Conservation (phyloP, 1,140 invertebrate genomes). For the Camponotus floridanus region DNA sequence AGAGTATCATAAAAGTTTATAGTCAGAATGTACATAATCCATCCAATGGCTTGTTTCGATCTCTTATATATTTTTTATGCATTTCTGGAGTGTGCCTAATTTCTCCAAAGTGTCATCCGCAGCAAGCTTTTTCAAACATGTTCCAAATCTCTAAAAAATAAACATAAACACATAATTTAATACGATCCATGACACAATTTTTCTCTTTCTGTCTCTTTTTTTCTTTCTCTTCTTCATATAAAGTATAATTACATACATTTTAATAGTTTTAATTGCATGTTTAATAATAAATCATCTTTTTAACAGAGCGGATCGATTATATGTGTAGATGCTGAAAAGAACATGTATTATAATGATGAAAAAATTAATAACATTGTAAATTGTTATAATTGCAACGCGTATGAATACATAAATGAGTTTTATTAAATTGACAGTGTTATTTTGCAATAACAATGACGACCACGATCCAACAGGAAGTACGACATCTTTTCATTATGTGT, state of each 20-base stretch:
- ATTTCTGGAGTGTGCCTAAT: not conserved
- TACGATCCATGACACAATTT: too few species aligned
- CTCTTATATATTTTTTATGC: not conserved
- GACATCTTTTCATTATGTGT: too few species aligned
- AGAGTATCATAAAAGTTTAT: not conserved
- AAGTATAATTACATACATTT: not conserved
- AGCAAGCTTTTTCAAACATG: not conserved
- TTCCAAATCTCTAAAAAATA: constrained; percentile 24
- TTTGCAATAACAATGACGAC: too few species aligned
- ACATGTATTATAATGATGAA: not conserved
- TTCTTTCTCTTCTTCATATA: too few species aligned
- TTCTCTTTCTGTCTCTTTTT: too few species aligned
- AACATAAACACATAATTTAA: too few species aligned
- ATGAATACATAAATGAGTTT: too few species aligned
- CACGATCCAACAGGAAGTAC: too few species aligned
- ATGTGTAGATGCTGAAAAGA: not conserved
- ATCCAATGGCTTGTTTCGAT: not conserved
- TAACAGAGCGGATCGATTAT: not conserved
- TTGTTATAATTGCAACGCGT: too few species aligned
- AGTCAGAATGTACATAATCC: not conserved
- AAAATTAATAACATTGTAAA: too few species aligned
- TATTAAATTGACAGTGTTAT: too few species aligned
- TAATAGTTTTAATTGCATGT: not conserved
- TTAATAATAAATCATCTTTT: not conserved
- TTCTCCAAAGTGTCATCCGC: not conserved